phyloP scores from a whole-genome alignment of 2,888 invertebrate species.

The Heteromurus nitidus region DNA sequence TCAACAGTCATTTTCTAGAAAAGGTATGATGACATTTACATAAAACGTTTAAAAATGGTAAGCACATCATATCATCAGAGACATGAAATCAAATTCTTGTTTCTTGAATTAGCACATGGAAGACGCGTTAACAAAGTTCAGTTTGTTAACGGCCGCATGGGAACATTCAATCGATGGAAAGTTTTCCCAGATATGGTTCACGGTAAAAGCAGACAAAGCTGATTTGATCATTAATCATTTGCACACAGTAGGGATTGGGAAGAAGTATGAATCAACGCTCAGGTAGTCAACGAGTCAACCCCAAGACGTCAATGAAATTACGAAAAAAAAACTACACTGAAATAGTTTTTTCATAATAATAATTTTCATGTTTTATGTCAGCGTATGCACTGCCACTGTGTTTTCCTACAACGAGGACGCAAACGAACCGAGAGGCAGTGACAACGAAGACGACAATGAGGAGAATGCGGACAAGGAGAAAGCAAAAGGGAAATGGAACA shows the following conservation, averaged over 20 bases:
- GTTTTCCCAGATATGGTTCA: conserved; percentile 62
- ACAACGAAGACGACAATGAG: neutral
- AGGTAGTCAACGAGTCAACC: conserved; percentile 55
- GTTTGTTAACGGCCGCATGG: conserved; percentile 58
- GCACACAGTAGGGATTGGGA: conserved; percentile 66
- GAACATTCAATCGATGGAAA: conserved; percentile 57
- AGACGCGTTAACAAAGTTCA: conserved; percentile 58
- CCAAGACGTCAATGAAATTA: neutral
- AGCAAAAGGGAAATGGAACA: conserved; percentile 78
- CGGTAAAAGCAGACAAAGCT: conserved; percentile 36
- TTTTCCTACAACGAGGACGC: conserved; percentile 36
- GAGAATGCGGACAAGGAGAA: neutral
- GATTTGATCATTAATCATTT: conserved; percentile 66
- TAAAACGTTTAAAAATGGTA: too few relatives aligned
- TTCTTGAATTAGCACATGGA: conserved; percentile 69
- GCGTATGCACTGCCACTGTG: conserved; percentile 60
- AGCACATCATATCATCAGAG: too few relatives aligned
- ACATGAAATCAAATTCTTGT: too few relatives aligned
- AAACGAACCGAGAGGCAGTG: neutral
- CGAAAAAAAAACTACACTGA: neutral
- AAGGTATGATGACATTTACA: too few relatives aligned
- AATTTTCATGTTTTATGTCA: conserved; percentile 12
- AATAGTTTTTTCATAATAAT: neutral
- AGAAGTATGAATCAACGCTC: conserved; percentile 66
- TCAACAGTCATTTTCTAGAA: conserved; percentile 54